Evolutionary conservation across 1,140 invertebrate genomes (phyloP).

Genomic region (Brachionus calyciflorus): DNA sequence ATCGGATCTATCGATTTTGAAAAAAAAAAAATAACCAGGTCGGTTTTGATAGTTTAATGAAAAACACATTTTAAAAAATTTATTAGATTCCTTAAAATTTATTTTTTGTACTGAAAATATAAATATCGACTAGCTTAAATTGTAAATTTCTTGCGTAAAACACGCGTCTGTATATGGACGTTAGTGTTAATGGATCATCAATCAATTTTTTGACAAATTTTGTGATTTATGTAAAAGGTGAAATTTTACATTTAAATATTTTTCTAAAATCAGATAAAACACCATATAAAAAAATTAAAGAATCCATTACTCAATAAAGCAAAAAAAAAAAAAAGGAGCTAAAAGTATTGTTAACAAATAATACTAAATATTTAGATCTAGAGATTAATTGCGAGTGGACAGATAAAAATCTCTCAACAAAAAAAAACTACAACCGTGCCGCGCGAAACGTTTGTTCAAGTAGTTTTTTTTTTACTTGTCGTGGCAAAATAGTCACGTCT

Average conservation of each 20-base stretch:
- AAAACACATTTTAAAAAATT: too few species aligned
- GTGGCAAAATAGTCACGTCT: too few species aligned
- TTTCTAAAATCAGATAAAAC: slow-evolving; percentile 19
- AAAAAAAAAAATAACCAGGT: too few species aligned
- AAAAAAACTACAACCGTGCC: background rate
- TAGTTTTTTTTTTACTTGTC: too few species aligned
- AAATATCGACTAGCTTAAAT: too few species aligned
- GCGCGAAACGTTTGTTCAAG: too few species aligned
- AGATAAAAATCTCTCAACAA: background rate
- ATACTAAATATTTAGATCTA: too few species aligned
- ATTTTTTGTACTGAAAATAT: too few species aligned
- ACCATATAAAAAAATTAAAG: background rate
- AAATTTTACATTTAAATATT: slow-evolving; percentile 33
- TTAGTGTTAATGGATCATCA: slow-evolving; percentile 23
- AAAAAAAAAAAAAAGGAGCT: slow-evolving; percentile 10
- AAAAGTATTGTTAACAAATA: slow-evolving; percentile 30
- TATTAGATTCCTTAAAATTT: background rate
- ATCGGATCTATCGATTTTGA: too few species aligned
- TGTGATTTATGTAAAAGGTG: slow-evolving; percentile 36
- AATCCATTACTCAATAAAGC: slow-evolving; percentile 38
- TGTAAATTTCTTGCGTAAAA: too few species aligned
- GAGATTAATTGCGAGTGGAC: slow-evolving; percentile 15
- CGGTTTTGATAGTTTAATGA: too few species aligned
- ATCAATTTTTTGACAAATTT: background rate
- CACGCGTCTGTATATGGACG: background rate